A percentile compares a stretch with the other conserved stretches of the same genome.
These are phyloP conservation scores for Blastomussa wellsi DNA, from an alignment of 92 coral and sea anemone species.

Conservation along the genomic window DNA sequence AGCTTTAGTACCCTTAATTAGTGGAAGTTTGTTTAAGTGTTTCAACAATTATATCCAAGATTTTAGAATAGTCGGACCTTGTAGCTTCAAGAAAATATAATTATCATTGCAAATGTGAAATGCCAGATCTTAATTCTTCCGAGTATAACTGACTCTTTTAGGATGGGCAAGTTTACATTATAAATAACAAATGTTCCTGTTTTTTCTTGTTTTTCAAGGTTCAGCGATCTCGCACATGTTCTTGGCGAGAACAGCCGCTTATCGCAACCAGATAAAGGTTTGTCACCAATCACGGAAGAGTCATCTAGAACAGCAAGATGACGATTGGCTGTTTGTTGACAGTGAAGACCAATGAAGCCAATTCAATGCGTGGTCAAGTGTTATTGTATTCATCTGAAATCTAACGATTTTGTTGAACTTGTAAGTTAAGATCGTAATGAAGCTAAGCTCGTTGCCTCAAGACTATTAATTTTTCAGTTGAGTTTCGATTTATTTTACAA, in stretches of 20 bases:
- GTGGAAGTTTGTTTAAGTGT: too few relatives aligned
- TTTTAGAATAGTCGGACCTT: too few relatives aligned
- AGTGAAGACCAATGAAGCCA: not conserved
- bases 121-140: too few relatives aligned
- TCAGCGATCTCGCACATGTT: constrained; percentile 79
- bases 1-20: too few relatives aligned
- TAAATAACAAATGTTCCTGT: not conserved
- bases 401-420: not conserved
- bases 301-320: constrained; percentile 22
- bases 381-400: not conserved
- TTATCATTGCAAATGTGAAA: too few relatives aligned
- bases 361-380: not conserved
- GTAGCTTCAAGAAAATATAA: too few relatives aligned
- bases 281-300: constrained; percentile 40
- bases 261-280: constrained; percentile 23
- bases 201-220: constrained; percentile 39
- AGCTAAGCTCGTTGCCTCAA: not conserved
- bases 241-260: constrained; percentile 67
- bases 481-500: not conserved
- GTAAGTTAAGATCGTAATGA: not conserved
- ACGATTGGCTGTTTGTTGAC: not conserved
- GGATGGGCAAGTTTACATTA: too few relatives aligned
- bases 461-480: not conserved
- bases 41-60: too few relatives aligned
- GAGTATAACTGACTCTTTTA: too few relatives aligned